These are phyloP conservation scores for Agonopterix alstromeriana DNA, from an alignment of 2,888 invertebrate genomes.

Conservation along the genomic window DNA sequence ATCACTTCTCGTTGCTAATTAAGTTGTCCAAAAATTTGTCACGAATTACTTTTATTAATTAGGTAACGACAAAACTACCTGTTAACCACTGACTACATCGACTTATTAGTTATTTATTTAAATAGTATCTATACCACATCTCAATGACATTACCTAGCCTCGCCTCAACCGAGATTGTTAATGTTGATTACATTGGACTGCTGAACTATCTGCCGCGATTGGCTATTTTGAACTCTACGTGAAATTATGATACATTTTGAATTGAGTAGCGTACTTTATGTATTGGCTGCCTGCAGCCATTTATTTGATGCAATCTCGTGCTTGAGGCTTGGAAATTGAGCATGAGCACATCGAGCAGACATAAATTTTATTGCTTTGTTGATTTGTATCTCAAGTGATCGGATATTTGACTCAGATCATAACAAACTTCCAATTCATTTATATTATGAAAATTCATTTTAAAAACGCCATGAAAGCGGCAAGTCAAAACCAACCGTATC, in stretches of 20 bases:
- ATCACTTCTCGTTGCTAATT: conserved; percentile 40
- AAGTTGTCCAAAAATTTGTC: conserved; percentile 38
- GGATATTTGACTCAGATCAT: not conserved
- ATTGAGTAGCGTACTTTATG: too few species aligned
- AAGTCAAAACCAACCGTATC: too few species aligned
- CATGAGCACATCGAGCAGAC: not conserved
- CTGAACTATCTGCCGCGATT: too few species aligned
- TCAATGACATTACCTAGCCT: conserved; percentile 47
- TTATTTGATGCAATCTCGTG: not conserved
- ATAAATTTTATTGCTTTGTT: not conserved
- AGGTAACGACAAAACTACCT: conserved; percentile 70
- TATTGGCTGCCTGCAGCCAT: too few species aligned
- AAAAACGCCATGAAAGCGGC: too few species aligned
- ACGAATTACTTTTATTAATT: conserved; percentile 42
- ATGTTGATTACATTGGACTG: not conserved
- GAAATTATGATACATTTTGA: too few species aligned
- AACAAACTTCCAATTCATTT: not conserved
- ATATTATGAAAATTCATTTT: too few species aligned
- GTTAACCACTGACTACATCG: conserved; percentile 70
- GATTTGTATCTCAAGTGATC: not conserved
- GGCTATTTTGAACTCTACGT: too few species aligned
- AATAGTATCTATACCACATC: conserved; percentile 64
- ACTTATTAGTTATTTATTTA: conserved; percentile 60
- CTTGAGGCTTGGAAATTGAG: conserved; percentile 3
- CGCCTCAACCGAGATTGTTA: conserved; percentile 36